Evolutionary conservation across 2,113 vertebrate species (phyloP).

Genomic region (Pandion haliaetus): DNA sequence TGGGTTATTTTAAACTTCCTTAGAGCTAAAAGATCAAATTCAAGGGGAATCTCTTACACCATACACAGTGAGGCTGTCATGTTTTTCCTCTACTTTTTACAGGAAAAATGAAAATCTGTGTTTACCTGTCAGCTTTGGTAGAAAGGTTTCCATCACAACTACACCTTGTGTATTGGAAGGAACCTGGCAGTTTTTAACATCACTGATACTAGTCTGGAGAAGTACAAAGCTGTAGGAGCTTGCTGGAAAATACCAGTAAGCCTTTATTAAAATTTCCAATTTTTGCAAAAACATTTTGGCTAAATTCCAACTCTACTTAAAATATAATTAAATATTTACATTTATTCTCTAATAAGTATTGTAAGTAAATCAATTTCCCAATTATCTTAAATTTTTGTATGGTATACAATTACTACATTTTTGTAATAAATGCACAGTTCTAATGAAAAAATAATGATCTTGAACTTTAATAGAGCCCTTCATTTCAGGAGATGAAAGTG

Average conservation of each 20-base stretch:
- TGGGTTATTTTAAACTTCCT: background rate
- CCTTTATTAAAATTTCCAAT: constrained; percentile 11
- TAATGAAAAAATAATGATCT: constrained; percentile 53
- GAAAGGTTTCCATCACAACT: constrained; percentile 11
- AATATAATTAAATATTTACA: constrained; percentile 40
- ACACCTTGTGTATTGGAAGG: background rate
- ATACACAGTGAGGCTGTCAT: background rate
- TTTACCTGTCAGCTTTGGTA: constrained; percentile 2
- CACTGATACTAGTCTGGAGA: background rate
- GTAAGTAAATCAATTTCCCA: constrained; percentile 26
- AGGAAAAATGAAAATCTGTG: background rate
- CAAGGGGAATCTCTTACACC: background rate
- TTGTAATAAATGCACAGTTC: constrained; percentile 31
- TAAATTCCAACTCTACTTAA: constrained; percentile 11
- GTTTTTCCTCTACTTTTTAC: background rate
- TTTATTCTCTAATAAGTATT: constrained; percentile 15
- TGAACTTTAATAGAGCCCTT: constrained; percentile 51
- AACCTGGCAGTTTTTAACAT: background rate
- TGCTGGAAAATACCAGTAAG: constrained; percentile 26
- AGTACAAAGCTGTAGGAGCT: background rate
- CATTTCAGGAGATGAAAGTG: constrained; percentile 37
- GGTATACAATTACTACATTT: background rate
- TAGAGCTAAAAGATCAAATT: background rate
- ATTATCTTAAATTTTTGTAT: constrained; percentile 6
- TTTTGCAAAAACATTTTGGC: constrained; percentile 19